Conservation (phyloP, 2,113 vertebrate genomes). For the Galeopterus variegatus region DNA sequence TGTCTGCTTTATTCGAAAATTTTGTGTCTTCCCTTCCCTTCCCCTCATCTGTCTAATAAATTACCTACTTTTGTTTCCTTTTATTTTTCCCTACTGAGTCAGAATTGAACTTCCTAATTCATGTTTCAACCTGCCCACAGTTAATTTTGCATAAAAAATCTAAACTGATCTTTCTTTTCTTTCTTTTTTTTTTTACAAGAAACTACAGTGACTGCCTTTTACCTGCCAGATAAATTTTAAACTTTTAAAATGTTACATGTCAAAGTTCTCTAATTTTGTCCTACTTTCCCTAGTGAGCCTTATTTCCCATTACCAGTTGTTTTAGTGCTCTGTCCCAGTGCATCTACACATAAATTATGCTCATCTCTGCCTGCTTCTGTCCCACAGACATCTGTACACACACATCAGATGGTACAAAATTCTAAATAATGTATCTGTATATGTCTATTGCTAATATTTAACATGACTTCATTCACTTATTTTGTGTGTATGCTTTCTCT, state of each 20-base stretch:
- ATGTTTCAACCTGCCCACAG: not conserved
- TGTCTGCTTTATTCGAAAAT: constrained; percentile 39
- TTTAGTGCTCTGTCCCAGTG: not conserved
- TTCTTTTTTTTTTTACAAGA: not conserved
- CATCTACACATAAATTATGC: not conserved
- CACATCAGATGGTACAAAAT: not conserved
- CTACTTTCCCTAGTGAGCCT: not conserved
- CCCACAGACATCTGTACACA: not conserved
- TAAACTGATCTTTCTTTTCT: constrained; percentile 26
- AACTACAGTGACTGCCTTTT: constrained; percentile 10
- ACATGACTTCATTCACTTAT: not conserved
- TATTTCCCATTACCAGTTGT: not conserved
- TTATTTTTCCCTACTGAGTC: not conserved
- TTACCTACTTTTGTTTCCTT: not conserved
- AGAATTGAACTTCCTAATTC: not conserved
- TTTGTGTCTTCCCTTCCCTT: constrained; percentile 6
- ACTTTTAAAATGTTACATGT: not conserved
- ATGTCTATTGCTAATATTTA: not conserved
- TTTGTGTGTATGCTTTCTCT: not conserved
- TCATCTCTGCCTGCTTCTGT: constrained; percentile 9
- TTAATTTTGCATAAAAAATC: constrained; percentile 11
- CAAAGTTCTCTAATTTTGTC: not conserved
- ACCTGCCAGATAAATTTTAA: constrained; percentile 47
- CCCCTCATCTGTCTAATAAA: not conserved
- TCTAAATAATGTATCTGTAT: not conserved